Percentiles rank a stretch among this genome's conserved stretches.
phyloP scores from a whole-genome alignment of 1,140 invertebrate genomes.

The Eueides isabella region DNA sequence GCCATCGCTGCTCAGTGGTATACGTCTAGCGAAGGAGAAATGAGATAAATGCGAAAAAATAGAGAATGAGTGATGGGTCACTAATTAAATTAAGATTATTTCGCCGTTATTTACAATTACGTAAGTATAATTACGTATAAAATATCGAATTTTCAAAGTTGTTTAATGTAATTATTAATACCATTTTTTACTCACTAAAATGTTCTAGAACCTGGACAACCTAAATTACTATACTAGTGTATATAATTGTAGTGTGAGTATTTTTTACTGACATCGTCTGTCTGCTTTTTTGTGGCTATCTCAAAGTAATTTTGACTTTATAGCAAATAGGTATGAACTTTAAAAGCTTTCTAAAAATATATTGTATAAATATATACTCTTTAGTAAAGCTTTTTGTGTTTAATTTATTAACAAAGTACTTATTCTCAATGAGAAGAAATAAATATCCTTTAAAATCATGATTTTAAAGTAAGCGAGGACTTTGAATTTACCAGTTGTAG shows the following conservation, averaged over 20 bases:
- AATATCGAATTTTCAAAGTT: background rate
- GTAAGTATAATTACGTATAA: too few relatives aligned
- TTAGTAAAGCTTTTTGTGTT: background rate
- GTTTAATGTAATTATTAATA: background rate
- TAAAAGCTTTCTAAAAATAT: slow-evolving; percentile 3
- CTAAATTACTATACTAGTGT: slow-evolving; percentile 30
- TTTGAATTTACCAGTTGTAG: too few relatives aligned
- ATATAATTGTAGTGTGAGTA: slow-evolving; percentile 39
- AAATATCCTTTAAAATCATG: too few relatives aligned
- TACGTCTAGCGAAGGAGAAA: too few relatives aligned
- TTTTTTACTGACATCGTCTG: slow-evolving; percentile 42
- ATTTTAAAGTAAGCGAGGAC: too few relatives aligned
- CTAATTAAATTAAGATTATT: background rate
- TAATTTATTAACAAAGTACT: too few relatives aligned
- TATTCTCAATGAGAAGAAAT: too few relatives aligned
- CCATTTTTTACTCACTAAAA: background rate
- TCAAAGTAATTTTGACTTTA: slow-evolving; percentile 2
- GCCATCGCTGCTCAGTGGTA: too few relatives aligned
- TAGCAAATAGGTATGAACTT: slow-evolving; percentile 5
- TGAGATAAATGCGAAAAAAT: too few relatives aligned
- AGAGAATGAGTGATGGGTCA: background rate
- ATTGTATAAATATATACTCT: background rate
- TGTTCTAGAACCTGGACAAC: slow-evolving; percentile 24
- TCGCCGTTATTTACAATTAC: too few relatives aligned
- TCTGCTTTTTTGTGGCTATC: slow-evolving; percentile 42